Base-by-base conservation (phyloP, 2,113 vertebrate species). In the Mastomys coucha region DNA sequence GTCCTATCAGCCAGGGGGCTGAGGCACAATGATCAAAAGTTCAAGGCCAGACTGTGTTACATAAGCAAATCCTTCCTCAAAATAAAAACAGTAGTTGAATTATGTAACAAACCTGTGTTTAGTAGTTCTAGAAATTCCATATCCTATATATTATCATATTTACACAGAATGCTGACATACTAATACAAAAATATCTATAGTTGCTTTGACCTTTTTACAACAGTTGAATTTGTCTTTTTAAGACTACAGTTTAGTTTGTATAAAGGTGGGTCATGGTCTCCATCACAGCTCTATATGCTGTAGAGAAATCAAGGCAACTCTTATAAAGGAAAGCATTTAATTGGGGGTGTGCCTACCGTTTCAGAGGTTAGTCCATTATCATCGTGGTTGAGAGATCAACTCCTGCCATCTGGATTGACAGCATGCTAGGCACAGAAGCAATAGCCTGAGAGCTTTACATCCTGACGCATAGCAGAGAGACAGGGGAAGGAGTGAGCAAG, bases 171-270 rank as follows among this genome's bases (percentile, higher is more conserved):
- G 26, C 36, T 77, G 65, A 65, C 65, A 45, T 5, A 75, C 42
- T 53, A 56, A 39, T 17, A 20, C n/a, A 87, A 53, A 89, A 51
- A 22, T 69, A 16, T 90, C 58, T 77, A 49, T 51, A 39, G 20
- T 31, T 95, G 51, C 6, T 65, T 53, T 82, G 6, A 73, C 49
- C 39, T 39, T 94, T 73, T 7, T 11, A 42, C 8, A 82, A 22
- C 28, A 88, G 5, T 91, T 16, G 17, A 16, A 63, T n/a, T 33
- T 91, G 11, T 31, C 36, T 69, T 82, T 69, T 91, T 82, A 76
- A 76, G 39, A 73, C 22, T 16, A n/a, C 39, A 6, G 88, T 94
- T 96, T 88, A 91, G n/a, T 8, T 81, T 77, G 56, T 78, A 96
- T 82, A 53, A 24, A 33, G 19, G 42, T 42, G 39, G 39, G 73